Conservation (phyloP, 2,113 vertebrate genomes). For the Orcinus orca region DNA sequence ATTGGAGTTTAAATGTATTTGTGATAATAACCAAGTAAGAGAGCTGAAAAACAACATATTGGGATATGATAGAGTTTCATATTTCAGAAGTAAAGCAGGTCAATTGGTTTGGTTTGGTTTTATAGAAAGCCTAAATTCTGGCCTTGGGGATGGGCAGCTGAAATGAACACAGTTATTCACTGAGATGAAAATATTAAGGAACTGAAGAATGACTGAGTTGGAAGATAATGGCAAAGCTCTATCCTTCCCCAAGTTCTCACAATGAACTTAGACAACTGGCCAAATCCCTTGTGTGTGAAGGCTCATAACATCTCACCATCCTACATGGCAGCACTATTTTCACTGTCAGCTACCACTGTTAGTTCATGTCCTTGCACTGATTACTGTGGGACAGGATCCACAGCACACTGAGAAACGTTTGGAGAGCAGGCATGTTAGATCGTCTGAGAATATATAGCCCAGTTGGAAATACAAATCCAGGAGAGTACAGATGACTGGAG, state of each 20-base stretch:
- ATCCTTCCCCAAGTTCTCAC: neutral
- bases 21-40: neutral
- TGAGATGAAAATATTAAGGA: neutral
- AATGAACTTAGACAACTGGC: neutral
- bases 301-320: neutral
- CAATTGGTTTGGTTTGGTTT: neutral
- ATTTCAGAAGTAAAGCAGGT: neutral
- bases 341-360: no score
- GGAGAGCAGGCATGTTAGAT: neutral
- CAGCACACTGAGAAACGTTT: neutral
- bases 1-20: neutral
- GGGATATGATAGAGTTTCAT: neutral
- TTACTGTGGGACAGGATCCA: neutral
- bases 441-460: neutral
- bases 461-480: neutral
- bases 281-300: neutral
- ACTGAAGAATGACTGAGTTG: neutral
- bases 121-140: neutral
- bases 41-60: neutral
- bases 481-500: neutral
- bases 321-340: neutral
- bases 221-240: neutral
- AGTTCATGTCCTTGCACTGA: neutral
- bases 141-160: neutral
- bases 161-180: neutral